These are phyloP conservation scores for Odontesthes bonariensis DNA, from an alignment of 2,113 vertebrate species.

Conservation along the genomic window DNA sequence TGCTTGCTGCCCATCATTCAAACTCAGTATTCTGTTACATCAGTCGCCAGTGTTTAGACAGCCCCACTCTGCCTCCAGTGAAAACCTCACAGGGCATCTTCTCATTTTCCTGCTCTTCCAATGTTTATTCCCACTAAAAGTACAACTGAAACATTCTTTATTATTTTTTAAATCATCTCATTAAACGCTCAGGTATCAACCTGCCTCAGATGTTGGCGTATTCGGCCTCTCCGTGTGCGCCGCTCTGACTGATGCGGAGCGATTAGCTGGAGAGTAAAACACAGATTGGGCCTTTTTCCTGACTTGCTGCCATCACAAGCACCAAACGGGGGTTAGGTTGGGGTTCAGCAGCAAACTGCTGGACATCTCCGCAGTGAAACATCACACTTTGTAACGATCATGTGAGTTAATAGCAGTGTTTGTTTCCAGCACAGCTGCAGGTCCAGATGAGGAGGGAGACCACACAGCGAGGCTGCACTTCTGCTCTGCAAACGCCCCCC, in stretches of 20 bases:
- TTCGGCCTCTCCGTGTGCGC: no score
- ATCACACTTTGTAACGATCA: neutral
- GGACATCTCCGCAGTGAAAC: constrained; percentile 9
- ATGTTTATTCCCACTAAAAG: neutral
- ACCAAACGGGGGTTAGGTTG: neutral
- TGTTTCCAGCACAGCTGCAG: constrained; percentile 7
- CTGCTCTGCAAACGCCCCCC: neutral
- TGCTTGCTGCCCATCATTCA: constrained; percentile 50
- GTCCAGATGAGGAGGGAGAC: constrained; percentile 41
- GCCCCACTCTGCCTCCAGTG: constrained; percentile 33
- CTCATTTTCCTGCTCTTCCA: neutral
- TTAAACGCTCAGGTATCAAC: neutral
- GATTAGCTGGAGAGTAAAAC: neutral
- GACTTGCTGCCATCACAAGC: neutral
- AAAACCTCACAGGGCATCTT: constrained; percentile 1
- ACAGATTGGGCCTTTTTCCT: neutral
- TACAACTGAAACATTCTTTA: no score
- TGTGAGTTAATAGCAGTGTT: no score
- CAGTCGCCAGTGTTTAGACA: constrained; percentile 64
- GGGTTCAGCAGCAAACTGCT: neutral
- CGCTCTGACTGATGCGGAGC: neutral
- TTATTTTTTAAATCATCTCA: no score
- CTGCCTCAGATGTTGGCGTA: neutral
- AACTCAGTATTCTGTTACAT: constrained; percentile 55
- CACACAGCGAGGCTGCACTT: constrained; percentile 31